Percentiles rank a stretch among this genome's conserved stretches.
Conservation (phyloP, 2,113 vertebrate genomes). For the Chaetorhynchus papuensis region DNA sequence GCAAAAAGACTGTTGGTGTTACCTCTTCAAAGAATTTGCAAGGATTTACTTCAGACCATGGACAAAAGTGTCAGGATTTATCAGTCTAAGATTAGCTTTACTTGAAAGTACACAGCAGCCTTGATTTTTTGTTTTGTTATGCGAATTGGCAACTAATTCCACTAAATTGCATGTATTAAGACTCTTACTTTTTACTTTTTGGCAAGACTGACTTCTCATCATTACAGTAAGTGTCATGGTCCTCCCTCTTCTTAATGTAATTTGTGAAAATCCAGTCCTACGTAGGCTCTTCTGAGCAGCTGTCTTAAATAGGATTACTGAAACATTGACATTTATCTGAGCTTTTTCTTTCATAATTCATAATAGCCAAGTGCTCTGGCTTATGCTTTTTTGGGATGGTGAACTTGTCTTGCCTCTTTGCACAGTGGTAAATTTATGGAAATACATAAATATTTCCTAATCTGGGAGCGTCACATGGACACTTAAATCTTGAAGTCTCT, state of each 20-base stretch:
- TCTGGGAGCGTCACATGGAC: not conserved
- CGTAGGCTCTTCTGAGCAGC: not conserved
- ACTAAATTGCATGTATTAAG: not conserved
- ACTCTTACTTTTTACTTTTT: not conserved
- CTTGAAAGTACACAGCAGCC: not conserved
- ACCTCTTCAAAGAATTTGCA: not conserved
- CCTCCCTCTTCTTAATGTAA: not conserved
- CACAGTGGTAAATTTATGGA: not conserved
- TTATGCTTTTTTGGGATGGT: not conserved
- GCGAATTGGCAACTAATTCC: not conserved
- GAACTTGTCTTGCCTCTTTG: not conserved
- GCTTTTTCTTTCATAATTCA: conserved; percentile 31
- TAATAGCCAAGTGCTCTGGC: not conserved
- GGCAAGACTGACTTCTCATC: not conserved
- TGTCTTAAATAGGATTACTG: conserved; percentile 11
- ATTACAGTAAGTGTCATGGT: not conserved
- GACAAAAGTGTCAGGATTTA: not conserved
- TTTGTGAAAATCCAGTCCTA: not conserved
- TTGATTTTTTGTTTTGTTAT: not conserved
- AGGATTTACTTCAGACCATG: not conserved
- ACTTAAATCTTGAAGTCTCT: not conserved
- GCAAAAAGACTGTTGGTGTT: not conserved
- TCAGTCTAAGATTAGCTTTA: not conserved
- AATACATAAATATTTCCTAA: conserved; percentile 43
- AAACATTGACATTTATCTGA: not conserved